Evolutionary conservation across 2,888 invertebrate species (phyloP).

Genomic region (Malthinus flaveolus): DNA sequence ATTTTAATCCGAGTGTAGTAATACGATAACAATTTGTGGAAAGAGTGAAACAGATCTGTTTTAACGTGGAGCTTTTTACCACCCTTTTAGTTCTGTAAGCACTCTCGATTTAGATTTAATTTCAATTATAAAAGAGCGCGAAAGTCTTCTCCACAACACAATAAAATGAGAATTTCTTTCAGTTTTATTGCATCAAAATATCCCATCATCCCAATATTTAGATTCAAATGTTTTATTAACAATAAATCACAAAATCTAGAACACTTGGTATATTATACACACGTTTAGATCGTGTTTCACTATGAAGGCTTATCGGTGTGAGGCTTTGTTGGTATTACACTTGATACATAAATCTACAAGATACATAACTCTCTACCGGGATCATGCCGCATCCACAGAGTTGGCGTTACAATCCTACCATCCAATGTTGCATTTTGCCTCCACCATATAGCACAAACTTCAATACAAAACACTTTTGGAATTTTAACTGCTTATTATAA

Average conservation of each 20-base stretch:
- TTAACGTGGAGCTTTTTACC: no score
- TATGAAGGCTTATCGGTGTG: constrained; percentile 41
- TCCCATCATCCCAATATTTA: no score
- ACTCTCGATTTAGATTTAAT: no score
- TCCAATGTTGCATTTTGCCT: constrained; percentile 3
- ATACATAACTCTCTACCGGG: constrained; percentile 54
- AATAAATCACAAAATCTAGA: background rate
- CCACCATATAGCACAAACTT: constrained; percentile 7
- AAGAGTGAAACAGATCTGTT: no score
- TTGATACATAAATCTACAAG: constrained; percentile 55
- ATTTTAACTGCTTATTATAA: constrained; percentile 29
- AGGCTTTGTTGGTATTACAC: constrained; percentile 52
- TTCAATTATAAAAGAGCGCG: no score
- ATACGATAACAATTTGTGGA: no score
- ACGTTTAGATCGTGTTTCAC: constrained; percentile 52
- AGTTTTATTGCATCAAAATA: no score
- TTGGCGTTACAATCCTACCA: constrained; percentile 31
- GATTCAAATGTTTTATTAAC: no score
- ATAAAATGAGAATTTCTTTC: no score
- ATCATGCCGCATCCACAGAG: constrained; percentile 45
- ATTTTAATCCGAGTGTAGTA: no score
- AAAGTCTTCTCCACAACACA: no score
- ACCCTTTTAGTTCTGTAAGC: no score
- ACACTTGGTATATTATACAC: constrained; percentile 34
- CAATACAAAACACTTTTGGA: constrained; percentile 24